Conservation (phyloP, 64 coral and sea anemone genomes). For the Porites lutea region DNA sequence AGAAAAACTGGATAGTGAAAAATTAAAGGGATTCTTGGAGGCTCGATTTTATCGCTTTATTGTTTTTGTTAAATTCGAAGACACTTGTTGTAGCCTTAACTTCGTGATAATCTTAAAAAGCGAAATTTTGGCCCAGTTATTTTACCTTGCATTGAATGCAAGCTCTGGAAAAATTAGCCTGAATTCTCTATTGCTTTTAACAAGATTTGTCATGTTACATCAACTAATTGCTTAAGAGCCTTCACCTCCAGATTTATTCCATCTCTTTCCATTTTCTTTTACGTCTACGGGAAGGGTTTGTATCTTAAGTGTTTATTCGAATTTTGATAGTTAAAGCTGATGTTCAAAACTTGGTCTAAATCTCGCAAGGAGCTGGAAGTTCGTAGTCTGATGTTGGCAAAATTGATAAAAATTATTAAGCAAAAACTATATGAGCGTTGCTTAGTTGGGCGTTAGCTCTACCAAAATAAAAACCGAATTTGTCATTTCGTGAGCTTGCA, state of each 20-base stretch:
- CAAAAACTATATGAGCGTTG: not conserved
- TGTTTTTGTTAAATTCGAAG: not conserved
- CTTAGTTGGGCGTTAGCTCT: not conserved
- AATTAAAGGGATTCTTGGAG: not conserved
- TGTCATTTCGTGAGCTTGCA: not conserved
- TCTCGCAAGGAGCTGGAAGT: not conserved
- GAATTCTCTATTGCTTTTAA: constrained; percentile 58
- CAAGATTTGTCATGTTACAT: constrained; percentile 87
- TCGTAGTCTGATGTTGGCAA: not conserved
- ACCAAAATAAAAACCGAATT: not conserved
- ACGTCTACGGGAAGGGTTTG: too few relatives aligned
- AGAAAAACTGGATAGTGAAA: not conserved
- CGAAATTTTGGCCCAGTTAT: not conserved
- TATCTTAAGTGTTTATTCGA: too few relatives aligned
- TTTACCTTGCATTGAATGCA: not conserved
- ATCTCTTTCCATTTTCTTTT: not conserved
- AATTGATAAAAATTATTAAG: not conserved
- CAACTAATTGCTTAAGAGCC: constrained; percentile 36
- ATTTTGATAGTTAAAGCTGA: not conserved
- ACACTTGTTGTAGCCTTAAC: not conserved
- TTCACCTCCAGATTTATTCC: not conserved
- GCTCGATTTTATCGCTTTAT: not conserved
- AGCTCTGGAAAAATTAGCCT: not conserved
- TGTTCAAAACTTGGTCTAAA: not conserved
- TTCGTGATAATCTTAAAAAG: not conserved